phyloP scores from a whole-genome alignment of 1,140 invertebrate genomes.

The Neodiprion lecontei region DNA sequence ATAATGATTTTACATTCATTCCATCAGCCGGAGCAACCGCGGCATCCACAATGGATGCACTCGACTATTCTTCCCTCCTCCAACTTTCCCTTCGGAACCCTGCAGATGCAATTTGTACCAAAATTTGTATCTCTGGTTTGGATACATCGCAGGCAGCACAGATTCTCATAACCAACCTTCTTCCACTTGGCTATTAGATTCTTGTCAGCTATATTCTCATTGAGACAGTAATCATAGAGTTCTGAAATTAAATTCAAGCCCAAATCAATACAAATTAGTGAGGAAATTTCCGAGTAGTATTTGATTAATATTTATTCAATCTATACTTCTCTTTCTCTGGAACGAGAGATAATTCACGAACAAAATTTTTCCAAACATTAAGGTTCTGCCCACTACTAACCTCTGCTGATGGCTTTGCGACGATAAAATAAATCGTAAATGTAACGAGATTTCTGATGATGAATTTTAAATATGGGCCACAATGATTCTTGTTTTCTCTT shows the following conservation, averaged over 20 bases:
- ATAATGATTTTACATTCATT: not conserved
- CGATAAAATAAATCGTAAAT: slow-evolving; percentile 98
- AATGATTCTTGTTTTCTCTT: slow-evolving; percentile 97
- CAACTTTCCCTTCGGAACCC: slow-evolving; percentile 97
- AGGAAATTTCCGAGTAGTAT: not conserved
- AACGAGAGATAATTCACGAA: not conserved
- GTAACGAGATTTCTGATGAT: slow-evolving; percentile 97
- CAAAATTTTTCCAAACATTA: not conserved
- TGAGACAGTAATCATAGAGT: slow-evolving; percentile 96
- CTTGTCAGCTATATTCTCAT: slow-evolving; percentile 96
- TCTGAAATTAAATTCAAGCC: slow-evolving; percentile 66
- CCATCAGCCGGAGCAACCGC: slow-evolving; percentile 88
- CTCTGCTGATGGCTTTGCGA: slow-evolving; percentile 93
- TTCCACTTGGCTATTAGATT: slow-evolving; percentile 99
- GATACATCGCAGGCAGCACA: slow-evolving; percentile 98
- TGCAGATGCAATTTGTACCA: slow-evolving; percentile 98
- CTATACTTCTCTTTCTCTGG: not conserved
- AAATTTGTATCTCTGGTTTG: slow-evolving; percentile 99
- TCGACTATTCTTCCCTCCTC: slow-evolving; percentile 98
- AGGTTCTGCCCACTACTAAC: slow-evolving; percentile 50
- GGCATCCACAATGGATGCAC: slow-evolving; percentile 96
- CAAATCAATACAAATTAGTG: not conserved
- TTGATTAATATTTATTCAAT: not conserved
- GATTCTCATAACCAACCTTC: slow-evolving; percentile 98
- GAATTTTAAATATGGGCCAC: slow-evolving; percentile 99